Percentiles rank a stretch among this genome's conserved stretches.
These are phyloP conservation scores for Epinotia nisella DNA, from an alignment of 2,888 invertebrate genomes.

Conservation along the genomic window DNA sequence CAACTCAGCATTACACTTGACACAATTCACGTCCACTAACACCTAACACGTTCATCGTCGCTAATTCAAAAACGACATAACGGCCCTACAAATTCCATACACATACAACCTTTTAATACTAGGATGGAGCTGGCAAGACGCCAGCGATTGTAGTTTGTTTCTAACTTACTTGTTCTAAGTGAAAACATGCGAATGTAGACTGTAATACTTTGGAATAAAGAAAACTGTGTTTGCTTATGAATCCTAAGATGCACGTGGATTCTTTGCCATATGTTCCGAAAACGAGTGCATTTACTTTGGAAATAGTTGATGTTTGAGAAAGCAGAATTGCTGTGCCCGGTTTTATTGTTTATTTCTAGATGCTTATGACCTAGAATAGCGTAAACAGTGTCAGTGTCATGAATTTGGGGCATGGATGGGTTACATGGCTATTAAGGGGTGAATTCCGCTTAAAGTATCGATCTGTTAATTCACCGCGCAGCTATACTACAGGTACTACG, in stretches of 20 bases:
- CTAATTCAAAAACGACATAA: not conserved
- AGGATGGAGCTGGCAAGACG: not conserved
- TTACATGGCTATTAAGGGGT: too few relatives aligned
- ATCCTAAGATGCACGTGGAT: not conserved
- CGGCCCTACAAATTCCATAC: not conserved
- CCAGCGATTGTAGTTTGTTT: slow-evolving; percentile 10
- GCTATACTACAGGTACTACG: too few relatives aligned
- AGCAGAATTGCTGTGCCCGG: not conserved
- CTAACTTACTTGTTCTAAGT: not conserved
- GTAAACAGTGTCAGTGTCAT: not conserved
- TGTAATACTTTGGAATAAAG: not conserved
- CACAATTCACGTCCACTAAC: slow-evolving; percentile 3
- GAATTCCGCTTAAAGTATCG: too few relatives aligned
- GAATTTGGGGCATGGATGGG: not conserved
- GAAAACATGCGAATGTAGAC: not conserved
- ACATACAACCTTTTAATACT: not conserved
- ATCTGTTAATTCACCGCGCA: too few relatives aligned
- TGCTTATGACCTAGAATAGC: not conserved
- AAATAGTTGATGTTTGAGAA: not conserved
- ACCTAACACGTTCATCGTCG: not conserved
- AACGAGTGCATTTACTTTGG: not conserved
- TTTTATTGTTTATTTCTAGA: not conserved
- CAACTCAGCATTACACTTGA: not conserved
- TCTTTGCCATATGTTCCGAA: not conserved
- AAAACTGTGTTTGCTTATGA: not conserved